Percentiles rank a stretch among this genome's conserved stretches.
phyloP scores from a whole-genome alignment of 2,113 vertebrate species.

The Syngnathoides biaculeatus region DNA sequence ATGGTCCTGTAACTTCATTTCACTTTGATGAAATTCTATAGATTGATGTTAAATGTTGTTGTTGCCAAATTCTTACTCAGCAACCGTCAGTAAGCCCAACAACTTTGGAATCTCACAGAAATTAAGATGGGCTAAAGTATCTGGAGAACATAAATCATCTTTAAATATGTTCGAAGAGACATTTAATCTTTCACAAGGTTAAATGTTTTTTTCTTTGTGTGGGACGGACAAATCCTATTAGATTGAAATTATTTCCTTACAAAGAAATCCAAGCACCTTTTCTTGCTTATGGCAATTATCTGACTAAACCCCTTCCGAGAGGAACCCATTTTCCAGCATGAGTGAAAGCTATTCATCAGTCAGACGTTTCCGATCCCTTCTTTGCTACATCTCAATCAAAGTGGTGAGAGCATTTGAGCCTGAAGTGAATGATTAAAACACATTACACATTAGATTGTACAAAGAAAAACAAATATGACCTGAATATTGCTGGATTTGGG shows the following conservation, averaged over 20 bases:
- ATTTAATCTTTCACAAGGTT: constrained; percentile 48
- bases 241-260: constrained; percentile 49
- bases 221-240: constrained; percentile 33
- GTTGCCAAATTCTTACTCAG: constrained; percentile 8
- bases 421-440: constrained; percentile 4
- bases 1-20: constrained; percentile 14
- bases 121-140: constrained; percentile 25
- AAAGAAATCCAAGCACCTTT: constrained; percentile 41
- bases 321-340: constrained; percentile 58
- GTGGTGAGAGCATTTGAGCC: neutral
- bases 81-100: constrained; percentile 13
- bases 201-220: constrained; percentile 34
- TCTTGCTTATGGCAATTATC: constrained; percentile 56
- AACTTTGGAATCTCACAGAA: constrained; percentile 25
- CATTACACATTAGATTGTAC: neutral
- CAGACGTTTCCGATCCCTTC: constrained; percentile 37
- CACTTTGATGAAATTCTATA: constrained; percentile 16
- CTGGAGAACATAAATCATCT: constrained; percentile 33
- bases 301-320: constrained; percentile 44
- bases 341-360: constrained; percentile 69
- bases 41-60: constrained; percentile 14
- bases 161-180: constrained; percentile 32
- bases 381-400: constrained; percentile 6
- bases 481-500: neutral
- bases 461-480: neutral